Evolutionary conservation across 2,113 vertebrate species (phyloP).

Genomic region (Entomyzon cyanotis): DNA sequence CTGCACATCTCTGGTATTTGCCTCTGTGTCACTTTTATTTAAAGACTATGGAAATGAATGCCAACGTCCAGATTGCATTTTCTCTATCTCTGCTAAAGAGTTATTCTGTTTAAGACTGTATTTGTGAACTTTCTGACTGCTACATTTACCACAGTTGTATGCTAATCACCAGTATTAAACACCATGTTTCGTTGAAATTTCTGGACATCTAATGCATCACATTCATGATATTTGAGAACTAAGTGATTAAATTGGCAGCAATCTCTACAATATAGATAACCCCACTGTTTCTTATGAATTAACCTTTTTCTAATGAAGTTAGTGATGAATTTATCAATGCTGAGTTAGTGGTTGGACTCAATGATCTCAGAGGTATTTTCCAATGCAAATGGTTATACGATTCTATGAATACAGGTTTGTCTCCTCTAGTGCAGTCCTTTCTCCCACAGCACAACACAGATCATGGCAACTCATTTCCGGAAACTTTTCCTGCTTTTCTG

Average conservation of each 20-base stretch:
- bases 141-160: neutral
- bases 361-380: neutral
- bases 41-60: neutral
- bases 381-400: neutral
- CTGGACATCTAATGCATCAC: neutral
- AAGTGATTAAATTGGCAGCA: neutral
- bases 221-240: neutral
- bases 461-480: neutral
- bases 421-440: neutral
- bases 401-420: neutral
- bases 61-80: neutral
- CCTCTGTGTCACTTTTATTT: neutral
- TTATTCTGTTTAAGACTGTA: neutral
- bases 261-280: neutral
- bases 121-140: neutral
- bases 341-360: neutral
- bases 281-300: neutral
- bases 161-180: neutral
- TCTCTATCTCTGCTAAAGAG: neutral
- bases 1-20: neutral
- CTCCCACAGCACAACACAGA: neutral
- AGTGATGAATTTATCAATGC: neutral
- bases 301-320: neutral
- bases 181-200: neutral
- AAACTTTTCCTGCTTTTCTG: neutral